Base-by-base conservation (phyloP, 2,113 vertebrate species). In the Amphilophus citrinellus region DNA sequence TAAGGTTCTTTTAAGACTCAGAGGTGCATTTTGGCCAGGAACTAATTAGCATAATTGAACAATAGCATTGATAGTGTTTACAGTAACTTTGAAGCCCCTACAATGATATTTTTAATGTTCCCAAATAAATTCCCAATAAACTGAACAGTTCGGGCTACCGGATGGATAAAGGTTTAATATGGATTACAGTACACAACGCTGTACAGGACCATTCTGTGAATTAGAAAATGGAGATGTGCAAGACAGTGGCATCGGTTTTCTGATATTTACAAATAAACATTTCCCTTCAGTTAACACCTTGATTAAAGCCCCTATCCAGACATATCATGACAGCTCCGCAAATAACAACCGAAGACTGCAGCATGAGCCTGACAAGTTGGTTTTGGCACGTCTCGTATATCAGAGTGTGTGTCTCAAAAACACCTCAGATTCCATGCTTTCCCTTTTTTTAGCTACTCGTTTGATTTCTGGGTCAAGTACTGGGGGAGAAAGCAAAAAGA, bases 381-480 rank as follows among this genome's bases (percentile, higher is more conserved):
- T 76, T 86, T 76, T 81, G 5, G 66, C 73, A 62, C 50, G 66
- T 62, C 84, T 75, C 77, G 73, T 42, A 57, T 62, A 86, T 85
- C 71, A 84, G 82, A 83, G 89, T 80, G 7, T 47, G 27, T 47
- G 27, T 81, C 22, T 85, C 10, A 39, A 57, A 85, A 82, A 73
- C 37, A 83, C 5, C 79, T 82, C n/a, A 11, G 60, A 76, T 17
- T 3, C 42, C 14, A 42, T 4, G n/a, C 42, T 17, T 37, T 37
- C 39, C 50, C 30, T 58, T 66, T 20, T 79, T 63, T 78, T 7
- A 7, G 62, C 24, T 24, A 61, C 47, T 32, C 37, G 32, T 39
- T 76, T 77, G 32, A 89, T 92, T 93, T 94, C 83, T 92, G 89
- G 91, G 92, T 93, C 83, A 90, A 76, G 89, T 80, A 82, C 59